Base-by-base conservation (phyloP, 2,888 invertebrate genomes). In the Adelphocoris suturalis region DNA sequence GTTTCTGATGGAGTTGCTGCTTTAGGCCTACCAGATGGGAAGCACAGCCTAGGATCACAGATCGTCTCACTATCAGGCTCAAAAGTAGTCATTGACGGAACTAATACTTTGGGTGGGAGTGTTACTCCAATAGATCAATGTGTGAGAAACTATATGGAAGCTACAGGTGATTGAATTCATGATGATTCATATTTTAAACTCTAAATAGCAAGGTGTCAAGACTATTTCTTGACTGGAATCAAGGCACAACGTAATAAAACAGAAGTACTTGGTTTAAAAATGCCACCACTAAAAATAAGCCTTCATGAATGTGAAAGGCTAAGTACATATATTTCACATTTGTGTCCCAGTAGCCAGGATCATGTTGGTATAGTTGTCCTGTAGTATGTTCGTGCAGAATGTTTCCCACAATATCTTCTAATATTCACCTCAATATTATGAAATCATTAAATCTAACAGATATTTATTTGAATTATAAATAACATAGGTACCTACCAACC, bases 1-100 rank as follows among this genome's bases (percentile, higher is more conserved):
- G 98, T 99, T 0, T 99, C 99, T 9, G 99, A 99, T 94, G 99
- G 99, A 0, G 97, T 99, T 89, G 97, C 98, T 13, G 98, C 99
- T 0, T 95, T 98, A 93, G 99, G 99, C 0, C 94, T 99, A 47
- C 94, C 95, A 61, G 97, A 97, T 92, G 99, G 99, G 0, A 94
- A 94, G 48, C 98, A 99, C 94, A 95, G 96, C 91, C 96, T 99
- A 90, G 99, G 99, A 0, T 97, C 97, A 91, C 95, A 97, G 92
- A 94, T 95, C 5, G 95, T 99, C 47, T 96, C 97, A 92, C 96
- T 99, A 0, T 95, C 95, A 86, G 95, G 95, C 11, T 95, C 96
- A 1, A 94, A 95, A 90, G 99, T 98, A 0, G 96, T 96, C 91
- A 94, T 99, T 76, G 96, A 96, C n/a, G 97, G 97, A 11, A 99